phyloP scores from a whole-genome alignment of 2,797 vertebrate genomes.

The Chelon labrosus region DNA sequence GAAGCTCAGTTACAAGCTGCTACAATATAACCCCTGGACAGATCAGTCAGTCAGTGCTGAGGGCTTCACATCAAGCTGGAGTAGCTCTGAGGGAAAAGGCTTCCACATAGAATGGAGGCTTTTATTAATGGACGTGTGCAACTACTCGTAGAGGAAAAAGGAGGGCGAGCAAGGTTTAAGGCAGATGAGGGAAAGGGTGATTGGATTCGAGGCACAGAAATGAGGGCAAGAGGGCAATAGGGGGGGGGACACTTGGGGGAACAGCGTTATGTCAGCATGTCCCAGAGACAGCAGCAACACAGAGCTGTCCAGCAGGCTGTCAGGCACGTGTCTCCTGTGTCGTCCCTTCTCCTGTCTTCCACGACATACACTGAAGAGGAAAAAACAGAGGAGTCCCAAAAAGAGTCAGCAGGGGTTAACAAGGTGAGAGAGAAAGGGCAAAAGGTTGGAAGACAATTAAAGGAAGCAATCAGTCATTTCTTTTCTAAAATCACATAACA shows the following conservation, averaged over 20 bases:
- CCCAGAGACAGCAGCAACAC: slow-evolving; percentile 98
- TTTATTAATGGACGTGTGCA: slow-evolving; percentile 55
- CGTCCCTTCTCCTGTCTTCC: slow-evolving; percentile 92
- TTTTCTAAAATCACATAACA: slow-evolving; percentile 26
- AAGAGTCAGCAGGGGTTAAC: not conserved
- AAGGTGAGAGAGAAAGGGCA: not conserved
- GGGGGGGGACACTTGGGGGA: slow-evolving; percentile 12
- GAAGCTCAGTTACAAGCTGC: slow-evolving; percentile 64
- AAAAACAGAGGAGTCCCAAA: not conserved
- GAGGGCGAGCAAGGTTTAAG: slow-evolving; percentile 49
- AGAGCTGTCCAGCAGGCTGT: slow-evolving; percentile 96
- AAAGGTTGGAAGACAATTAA: not conserved
- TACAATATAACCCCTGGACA: slow-evolving; percentile 51
- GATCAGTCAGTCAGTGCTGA: slow-evolving; percentile 42
- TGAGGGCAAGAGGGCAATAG: slow-evolving; percentile 18
- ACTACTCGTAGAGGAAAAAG: slow-evolving; percentile 34
- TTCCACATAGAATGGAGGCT: slow-evolving; percentile 39
- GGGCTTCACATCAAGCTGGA: slow-evolving; percentile 45
- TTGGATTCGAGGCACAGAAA: slow-evolving; percentile 69
- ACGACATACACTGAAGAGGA: slow-evolving; percentile 91
- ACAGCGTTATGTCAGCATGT: slow-evolving; percentile 92
- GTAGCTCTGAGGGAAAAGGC: slow-evolving; percentile 20
- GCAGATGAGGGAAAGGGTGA: slow-evolving; percentile 36
- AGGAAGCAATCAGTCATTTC: slow-evolving; percentile 36
- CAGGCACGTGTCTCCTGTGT: slow-evolving; percentile 90